Evolutionary conservation across 2,888 invertebrate genomes (phyloP), one percentile per base, ranked within the genome.

Genomic region (Stomorhina lunata): DNA sequence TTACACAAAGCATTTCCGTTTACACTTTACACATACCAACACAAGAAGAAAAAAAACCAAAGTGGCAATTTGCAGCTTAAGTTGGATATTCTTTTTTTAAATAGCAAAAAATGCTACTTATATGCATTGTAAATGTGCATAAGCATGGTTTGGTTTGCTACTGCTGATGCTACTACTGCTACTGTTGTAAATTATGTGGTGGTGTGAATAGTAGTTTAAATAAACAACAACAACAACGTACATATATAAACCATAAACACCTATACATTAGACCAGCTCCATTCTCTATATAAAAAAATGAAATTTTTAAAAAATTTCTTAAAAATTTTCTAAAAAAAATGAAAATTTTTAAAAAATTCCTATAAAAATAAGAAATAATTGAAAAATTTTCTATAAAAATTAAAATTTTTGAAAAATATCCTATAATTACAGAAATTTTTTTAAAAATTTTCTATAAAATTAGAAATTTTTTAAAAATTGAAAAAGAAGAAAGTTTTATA

Each of bases 41-140:
- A 59, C 15, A 57, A 37, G 37, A 2, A 43, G 17, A 43, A 77
- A 59, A 55, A 57, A 79, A 75, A 65, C 69, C 75, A 82, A 82
- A 82, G 82, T 82, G 82, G 78, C 79, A 82, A 82, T 82, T 82
- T 82, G 65, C 78, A 66, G 75, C 82, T 82, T 75, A 82, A 82
- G 82, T 82, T 82, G 59, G 75, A 40, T 22, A 73, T 81, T 81
- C 75, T 73, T 55, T 45, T 71, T 53, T 63, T 40, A 55, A 20
- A 71, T 43, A 61, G 53, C 61, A 69, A 80, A 71, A 80, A 77
- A 48, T 55, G 40, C 68, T 57, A 73, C 73, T 78, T 75, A 75
- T 53, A 75, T 75, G 45, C 82, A 82, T 82, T 82, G 65, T 79
- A 76, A 76, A 79, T 82, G 82, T 82, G 82, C 75, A 82, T 55